Evolutionary conservation across 2,113 vertebrate genomes (phyloP).

Genomic region (Nestor notabilis): DNA sequence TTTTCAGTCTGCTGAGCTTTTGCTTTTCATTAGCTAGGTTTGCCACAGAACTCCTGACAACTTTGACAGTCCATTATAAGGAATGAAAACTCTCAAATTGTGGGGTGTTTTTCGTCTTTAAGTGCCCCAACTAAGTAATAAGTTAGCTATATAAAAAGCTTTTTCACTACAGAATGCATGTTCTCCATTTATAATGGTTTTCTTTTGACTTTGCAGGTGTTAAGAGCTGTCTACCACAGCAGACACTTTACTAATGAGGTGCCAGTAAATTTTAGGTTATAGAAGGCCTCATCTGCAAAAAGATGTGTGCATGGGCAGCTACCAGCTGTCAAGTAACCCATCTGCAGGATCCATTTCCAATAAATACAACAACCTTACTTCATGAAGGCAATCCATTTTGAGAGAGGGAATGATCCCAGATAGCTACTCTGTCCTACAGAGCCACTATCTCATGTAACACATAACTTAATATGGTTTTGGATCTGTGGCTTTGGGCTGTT

Average conservation of each 20-base stretch:
- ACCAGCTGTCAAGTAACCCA: background rate
- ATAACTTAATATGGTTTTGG: background rate
- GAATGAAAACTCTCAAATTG: background rate
- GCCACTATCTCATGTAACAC: background rate
- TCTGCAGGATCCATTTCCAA: background rate
- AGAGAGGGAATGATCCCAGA: background rate
- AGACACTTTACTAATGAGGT: background rate
- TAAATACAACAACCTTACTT: background rate
- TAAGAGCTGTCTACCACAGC: background rate
- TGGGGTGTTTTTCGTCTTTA: background rate
- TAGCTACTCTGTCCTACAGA: background rate
- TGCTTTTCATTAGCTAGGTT: background rate
- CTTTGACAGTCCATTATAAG: background rate
- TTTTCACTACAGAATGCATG: background rate
- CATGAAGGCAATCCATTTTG: background rate
- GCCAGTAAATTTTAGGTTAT: background rate
- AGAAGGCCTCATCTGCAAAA: background rate
- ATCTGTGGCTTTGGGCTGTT: background rate
- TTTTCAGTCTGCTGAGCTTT: background rate
- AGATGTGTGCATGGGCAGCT: background rate
- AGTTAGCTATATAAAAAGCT: background rate
- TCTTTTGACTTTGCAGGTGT: background rate
- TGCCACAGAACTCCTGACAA: background rate
- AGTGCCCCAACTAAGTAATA: background rate
- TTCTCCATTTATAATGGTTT: background rate